Evolutionary conservation across 2,113 vertebrate genomes (phyloP).

Genomic region (Oreochromis niloticus): DNA sequence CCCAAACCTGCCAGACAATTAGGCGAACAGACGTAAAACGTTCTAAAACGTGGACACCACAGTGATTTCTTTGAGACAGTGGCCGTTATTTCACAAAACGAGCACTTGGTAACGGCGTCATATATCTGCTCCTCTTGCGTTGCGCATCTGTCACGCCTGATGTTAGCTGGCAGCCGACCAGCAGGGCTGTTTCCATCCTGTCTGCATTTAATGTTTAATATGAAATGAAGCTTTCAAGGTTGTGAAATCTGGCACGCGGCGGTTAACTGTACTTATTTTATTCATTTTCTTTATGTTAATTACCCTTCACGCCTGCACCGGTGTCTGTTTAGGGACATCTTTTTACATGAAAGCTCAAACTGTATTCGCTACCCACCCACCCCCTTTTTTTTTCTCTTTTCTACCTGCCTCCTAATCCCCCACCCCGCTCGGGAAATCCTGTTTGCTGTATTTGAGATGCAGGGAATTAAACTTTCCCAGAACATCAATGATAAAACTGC

Average conservation of each 20-base stretch:
- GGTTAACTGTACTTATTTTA: not conserved
- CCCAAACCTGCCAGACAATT: not conserved
- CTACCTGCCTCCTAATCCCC: not conserved
- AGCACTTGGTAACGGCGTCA: slow-evolving; percentile 4
- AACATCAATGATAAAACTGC: slow-evolving; percentile 37
- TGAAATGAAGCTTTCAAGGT: not conserved
- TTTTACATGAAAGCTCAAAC: not conserved
- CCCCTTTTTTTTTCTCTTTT: not conserved
- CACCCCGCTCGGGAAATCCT: not conserved
- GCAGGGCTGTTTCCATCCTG: not conserved
- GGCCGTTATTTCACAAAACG: slow-evolving; percentile 16
- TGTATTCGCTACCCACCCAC: not conserved
- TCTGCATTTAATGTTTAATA: not conserved
- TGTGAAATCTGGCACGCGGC: not conserved
- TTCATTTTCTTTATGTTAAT: not conserved
- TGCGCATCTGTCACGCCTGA: slow-evolving; percentile 38
- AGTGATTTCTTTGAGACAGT: not conserved
- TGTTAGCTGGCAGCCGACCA: slow-evolving; percentile 29
- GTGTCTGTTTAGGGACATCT: not conserved
- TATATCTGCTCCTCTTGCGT: slow-evolving; percentile 21
- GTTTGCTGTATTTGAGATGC: not conserved
- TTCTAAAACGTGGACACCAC: not conserved
- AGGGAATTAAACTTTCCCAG: slow-evolving; percentile 37
- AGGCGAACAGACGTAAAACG: not conserved
- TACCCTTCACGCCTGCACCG: not conserved